Percentiles rank a stretch among this genome's conserved stretches.
Evolutionary conservation across 2,797 vertebrate genomes (phyloP).

Genomic region (Atherinosoma microstoma): DNA sequence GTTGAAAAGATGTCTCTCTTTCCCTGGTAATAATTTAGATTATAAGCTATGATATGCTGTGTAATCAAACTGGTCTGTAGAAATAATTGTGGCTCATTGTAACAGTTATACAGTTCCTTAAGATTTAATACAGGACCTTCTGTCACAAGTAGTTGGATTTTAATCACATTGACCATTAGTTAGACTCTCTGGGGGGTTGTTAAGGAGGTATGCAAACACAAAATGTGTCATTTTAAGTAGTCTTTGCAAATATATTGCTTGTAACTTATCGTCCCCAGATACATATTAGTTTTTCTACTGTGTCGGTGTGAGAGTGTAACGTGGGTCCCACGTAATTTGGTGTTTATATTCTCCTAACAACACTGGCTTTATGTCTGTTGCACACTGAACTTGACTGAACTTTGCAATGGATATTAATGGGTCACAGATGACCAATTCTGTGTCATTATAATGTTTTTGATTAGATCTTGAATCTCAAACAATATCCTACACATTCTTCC

Average conservation of each 20-base stretch:
- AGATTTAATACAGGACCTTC: constrained; percentile 40
- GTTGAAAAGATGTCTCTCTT: constrained; percentile 32
- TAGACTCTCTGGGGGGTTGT: not conserved
- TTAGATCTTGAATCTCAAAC: too few species aligned
- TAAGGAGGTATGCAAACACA: not conserved
- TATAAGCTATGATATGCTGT: constrained; percentile 38
- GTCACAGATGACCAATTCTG: too few species aligned
- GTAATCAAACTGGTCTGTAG: constrained; percentile 46
- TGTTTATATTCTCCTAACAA: too few species aligned
- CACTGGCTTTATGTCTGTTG: too few species aligned
- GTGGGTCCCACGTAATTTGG: too few species aligned
- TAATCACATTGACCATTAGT: constrained; percentile 8
- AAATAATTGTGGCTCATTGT: constrained; percentile 40
- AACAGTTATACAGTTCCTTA: constrained; percentile 39
- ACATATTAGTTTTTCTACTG: not conserved
- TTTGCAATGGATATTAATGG: too few species aligned
- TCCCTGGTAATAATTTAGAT: constrained; percentile 42
- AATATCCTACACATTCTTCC: too few species aligned
- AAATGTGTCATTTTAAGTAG: not conserved
- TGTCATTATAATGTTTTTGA: too few species aligned
- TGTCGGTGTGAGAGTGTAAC: not conserved
- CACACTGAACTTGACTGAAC: too few species aligned
- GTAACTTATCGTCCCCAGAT: not conserved
- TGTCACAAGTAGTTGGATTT: constrained; percentile 7
- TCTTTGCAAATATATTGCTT: too few species aligned